These are phyloP conservation scores for Corella eumyota DNA, from an alignment of 23 tunicate genomes.

Conservation along the genomic window DNA sequence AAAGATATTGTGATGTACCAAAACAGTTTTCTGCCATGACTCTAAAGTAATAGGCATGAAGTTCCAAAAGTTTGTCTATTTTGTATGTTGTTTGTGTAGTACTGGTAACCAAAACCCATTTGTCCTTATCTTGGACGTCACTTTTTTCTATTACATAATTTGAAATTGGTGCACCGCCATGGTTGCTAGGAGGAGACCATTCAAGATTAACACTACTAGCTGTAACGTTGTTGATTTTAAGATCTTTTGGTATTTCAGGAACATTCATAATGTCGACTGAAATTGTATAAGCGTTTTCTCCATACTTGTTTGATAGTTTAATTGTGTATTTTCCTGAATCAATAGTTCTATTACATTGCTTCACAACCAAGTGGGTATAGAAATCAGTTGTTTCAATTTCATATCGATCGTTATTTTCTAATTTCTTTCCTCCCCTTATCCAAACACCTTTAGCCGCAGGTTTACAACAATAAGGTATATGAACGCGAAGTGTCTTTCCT, in stretches of 20 bases:
- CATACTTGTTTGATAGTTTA: constrained; percentile 63
- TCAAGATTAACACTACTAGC: constrained; percentile 42
- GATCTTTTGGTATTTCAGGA: constrained; percentile 80
- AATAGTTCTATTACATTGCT: constrained; percentile 50
- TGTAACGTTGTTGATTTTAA: constrained; percentile 45
- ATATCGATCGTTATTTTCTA: constrained; percentile 13
- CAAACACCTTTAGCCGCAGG: constrained; percentile 59
- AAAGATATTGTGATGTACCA: constrained; percentile 22
- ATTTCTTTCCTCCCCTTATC: constrained; percentile 45
- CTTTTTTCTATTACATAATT: constrained; percentile 91
- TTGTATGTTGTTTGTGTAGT: constrained; percentile 52
- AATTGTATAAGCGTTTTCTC: constrained; percentile 31
- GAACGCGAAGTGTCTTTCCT: constrained; percentile 62
- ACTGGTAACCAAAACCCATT: constrained; percentile 64
- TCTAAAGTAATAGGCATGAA: constrained; percentile 59
- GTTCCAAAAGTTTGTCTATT: constrained; percentile 47
- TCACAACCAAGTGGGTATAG: constrained; percentile 23
- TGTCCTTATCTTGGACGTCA: constrained; percentile 40
- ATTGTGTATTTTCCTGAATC: constrained; percentile 87
- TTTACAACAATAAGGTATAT: constrained; percentile 67
- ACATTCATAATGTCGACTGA: constrained; percentile 69
- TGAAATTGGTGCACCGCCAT: constrained; percentile 71
- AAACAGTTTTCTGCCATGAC: constrained; percentile 64
- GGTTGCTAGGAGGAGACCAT: constrained; percentile 72
- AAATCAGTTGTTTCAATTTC: constrained; percentile 41